Conservation (phyloP, 2,113 vertebrate genomes). For the Leptodactylus fuscus region DNA sequence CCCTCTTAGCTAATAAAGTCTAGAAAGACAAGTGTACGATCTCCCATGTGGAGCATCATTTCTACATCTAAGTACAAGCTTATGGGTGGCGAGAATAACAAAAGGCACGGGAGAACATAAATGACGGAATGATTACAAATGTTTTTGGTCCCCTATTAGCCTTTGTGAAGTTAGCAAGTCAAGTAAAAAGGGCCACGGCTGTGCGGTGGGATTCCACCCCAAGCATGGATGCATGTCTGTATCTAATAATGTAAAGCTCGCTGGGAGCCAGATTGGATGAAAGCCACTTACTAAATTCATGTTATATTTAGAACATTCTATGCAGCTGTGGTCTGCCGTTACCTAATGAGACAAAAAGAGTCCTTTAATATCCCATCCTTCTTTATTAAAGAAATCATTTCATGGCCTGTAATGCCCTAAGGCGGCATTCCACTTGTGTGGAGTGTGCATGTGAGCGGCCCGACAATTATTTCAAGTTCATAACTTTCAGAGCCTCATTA, state of each 20-base stretch:
- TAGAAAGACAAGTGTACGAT: no score
- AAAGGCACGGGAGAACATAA: background rate
- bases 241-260: constrained; percentile 51
- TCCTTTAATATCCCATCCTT: constrained; percentile 60
- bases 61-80: background rate
- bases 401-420: constrained; percentile 57
- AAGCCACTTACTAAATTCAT: constrained; percentile 46
- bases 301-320: constrained; percentile 34
- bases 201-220: constrained; percentile 47
- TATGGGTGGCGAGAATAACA: constrained; percentile 14
- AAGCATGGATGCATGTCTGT: constrained; percentile 41
- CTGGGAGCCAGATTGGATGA: constrained; percentile 46
- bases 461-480: constrained; percentile 57
- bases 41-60: background rate
- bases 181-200: background rate
- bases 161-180: background rate
- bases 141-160: constrained; percentile 16
- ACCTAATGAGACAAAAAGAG: constrained; percentile 59
- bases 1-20: no score
- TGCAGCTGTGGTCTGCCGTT: constrained; percentile 57
- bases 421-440: constrained; percentile 56
- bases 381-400: constrained; percentile 60
- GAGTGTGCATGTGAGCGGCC: constrained; percentile 44
- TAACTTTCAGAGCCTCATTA: constrained; percentile 57
- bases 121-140: constrained; percentile 15